Evolutionary conservation across 30 jellyfish, hydroid and myxozoan species (phyloP).

Genomic region (Calvadosia cruxmelitensis): DNA sequence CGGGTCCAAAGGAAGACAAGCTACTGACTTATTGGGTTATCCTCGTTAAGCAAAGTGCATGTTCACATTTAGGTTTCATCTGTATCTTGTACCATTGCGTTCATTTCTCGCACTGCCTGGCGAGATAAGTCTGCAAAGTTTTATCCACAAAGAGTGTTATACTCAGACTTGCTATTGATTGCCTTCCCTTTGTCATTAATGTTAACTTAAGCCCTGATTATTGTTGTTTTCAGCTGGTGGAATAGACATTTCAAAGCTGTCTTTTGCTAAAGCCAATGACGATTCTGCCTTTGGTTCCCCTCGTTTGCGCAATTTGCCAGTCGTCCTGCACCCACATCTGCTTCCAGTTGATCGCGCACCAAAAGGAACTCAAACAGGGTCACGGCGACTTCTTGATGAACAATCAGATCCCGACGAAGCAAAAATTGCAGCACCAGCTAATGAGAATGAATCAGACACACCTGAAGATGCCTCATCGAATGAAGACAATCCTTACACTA

Average conservation of each 20-base stretch:
- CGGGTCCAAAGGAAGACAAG: no score
- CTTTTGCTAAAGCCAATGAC: not conserved
- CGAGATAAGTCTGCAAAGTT: no score
- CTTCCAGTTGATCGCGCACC: no score
- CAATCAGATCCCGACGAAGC: not conserved
- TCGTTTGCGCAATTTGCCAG: not conserved
- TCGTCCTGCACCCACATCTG: not conserved
- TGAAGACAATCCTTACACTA: not conserved
- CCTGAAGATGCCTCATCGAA: not conserved
- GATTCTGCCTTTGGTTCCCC: not conserved
- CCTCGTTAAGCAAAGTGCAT: no score
- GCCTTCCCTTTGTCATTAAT: no score
- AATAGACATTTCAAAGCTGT: not conserved
- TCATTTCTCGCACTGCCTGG: no score
- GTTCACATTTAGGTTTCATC: no score
- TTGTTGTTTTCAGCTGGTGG: not conserved
- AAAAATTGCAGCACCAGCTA: not conserved
- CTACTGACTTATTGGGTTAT: no score
- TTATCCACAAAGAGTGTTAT: no score
- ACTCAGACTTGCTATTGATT: no score
- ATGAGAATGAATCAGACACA: not conserved
- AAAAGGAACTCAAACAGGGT: not conserved
- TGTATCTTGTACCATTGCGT: no score
- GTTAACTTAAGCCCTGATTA: no score
- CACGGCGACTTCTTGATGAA: not conserved